Evolutionary conservation across 2,113 vertebrate species (phyloP).

Genomic region (Poicephalus gulielmi): DNA sequence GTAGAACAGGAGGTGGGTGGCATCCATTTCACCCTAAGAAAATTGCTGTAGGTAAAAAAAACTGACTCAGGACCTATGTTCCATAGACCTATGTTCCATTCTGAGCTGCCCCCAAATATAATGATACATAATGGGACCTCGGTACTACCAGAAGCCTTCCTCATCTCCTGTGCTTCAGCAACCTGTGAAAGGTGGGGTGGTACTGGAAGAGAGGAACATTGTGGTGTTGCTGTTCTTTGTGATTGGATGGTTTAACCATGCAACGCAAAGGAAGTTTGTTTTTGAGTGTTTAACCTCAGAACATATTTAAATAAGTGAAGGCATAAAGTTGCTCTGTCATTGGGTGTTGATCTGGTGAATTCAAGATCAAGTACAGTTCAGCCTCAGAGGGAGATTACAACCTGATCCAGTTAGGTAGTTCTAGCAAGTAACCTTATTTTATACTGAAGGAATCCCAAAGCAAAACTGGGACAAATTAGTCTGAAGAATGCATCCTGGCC

Average conservation of each 20-base stretch:
- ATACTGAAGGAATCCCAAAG: not conserved
- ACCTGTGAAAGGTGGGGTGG: not conserved
- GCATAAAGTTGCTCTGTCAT: not conserved
- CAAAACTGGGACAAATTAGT: not conserved
- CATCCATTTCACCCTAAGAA: not conserved
- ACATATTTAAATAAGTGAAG: not conserved
- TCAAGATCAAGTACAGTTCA: not conserved
- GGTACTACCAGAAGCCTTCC: not conserved
- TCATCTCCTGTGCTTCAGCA: not conserved
- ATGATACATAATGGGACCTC: not conserved
- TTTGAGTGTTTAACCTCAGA: not conserved
- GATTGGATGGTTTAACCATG: not conserved
- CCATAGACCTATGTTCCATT: not conserved
- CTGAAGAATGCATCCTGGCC: not conserved
- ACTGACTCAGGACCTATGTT: not conserved
- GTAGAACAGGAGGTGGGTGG: not conserved
- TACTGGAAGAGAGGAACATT: not conserved
- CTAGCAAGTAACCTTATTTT: conserved; percentile 15
- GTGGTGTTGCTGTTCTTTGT: not conserved
- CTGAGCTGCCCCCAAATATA: not conserved
- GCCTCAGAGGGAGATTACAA: not conserved
- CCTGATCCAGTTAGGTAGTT: not conserved
- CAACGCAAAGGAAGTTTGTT: not conserved
- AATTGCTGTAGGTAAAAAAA: not conserved
- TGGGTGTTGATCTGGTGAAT: not conserved